Evolutionary conservation across 1,140 invertebrate genomes (phyloP), one percentile per base, ranked within the genome.

Genomic region (Aphidius gifuensis): DNA sequence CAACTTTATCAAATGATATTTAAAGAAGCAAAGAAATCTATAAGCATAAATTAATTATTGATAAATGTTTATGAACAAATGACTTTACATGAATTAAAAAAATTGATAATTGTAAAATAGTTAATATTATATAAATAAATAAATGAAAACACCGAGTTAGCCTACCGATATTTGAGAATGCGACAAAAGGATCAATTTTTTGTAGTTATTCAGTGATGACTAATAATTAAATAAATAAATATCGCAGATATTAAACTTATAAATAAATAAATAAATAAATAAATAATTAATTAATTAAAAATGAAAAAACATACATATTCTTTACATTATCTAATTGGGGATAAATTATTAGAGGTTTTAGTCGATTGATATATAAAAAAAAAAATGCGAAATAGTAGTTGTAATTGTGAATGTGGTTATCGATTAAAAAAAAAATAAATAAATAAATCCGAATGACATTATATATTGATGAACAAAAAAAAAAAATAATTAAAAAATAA

Each of bases 291-390:
- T 59, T 49, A 39, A 58, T 47, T 54, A 53, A 60, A 57, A 66
- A 60, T 59, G n/a, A 50, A 61, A 58, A 23, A 58, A 66, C 2
- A 72, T 71, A 78, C 73, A 77, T 76, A 78, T 79, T 80, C 76
- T 79, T 80, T 78, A 79, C 71, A 78, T 80, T 76, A 79, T 63
- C 63, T 80, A 80, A 70, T 75, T 61, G 74, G 71, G 72, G 73
- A 69, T 62, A 59, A 71, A 75, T 72, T 32, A 4, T 32, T 78
- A 78, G 75, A 74, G 73, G 74, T 76, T 76, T 66, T 78, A 77
- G 74, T 67, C 11, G 58, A 74, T 65, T 66, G 69, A 61, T 59
- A 64, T 60, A 53, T 61, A 62, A 64, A 68, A 58, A 61, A 51
- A 53, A 60, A 21, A 61, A 40, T 61, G 49, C 61, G 64, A 64